Percentiles rank a stretch among this genome's conserved stretches.
These are phyloP conservation scores for Pangasius mekongensis DNA, from an alignment of 2,797 vertebrate species.

Conservation along the genomic window DNA sequence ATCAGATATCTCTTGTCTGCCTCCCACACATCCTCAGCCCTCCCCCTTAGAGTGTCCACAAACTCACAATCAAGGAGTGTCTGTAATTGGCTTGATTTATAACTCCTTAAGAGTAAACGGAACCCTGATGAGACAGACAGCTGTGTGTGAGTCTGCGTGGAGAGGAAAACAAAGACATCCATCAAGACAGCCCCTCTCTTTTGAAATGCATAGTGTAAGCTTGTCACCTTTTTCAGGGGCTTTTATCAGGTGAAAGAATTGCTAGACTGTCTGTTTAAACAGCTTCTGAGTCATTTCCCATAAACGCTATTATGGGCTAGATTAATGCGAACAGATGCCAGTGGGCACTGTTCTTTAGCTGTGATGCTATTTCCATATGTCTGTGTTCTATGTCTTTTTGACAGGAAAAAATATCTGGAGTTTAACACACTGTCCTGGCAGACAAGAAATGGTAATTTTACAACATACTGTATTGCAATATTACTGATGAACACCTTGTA, in stretches of 20 bases:
- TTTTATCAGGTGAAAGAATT: too few relatives aligned
- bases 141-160: conserved; percentile 1
- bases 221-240: too few relatives aligned
- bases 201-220: too few relatives aligned
- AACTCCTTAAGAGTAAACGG: conserved; percentile 58
- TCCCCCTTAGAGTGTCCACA: conserved; percentile 28
- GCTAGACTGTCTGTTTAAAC: neutral
- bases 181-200: neutral
- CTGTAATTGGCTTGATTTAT: conserved; percentile 65
- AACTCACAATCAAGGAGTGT: conserved; percentile 43
- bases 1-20: neutral
- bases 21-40: conserved; percentile 23
- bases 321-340: neutral
- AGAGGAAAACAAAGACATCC: neutral
- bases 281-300: neutral
- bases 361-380: neutral
- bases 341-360: neutral
- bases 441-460: neutral
- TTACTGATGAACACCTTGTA: neutral
- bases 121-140: conserved; percentile 50
- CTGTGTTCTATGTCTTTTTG: neutral
- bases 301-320: neutral
- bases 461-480: neutral
- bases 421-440: neutral
- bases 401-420: neutral